Conservation (phyloP, 2,888 invertebrate genomes). For the Leuctra nigra region DNA sequence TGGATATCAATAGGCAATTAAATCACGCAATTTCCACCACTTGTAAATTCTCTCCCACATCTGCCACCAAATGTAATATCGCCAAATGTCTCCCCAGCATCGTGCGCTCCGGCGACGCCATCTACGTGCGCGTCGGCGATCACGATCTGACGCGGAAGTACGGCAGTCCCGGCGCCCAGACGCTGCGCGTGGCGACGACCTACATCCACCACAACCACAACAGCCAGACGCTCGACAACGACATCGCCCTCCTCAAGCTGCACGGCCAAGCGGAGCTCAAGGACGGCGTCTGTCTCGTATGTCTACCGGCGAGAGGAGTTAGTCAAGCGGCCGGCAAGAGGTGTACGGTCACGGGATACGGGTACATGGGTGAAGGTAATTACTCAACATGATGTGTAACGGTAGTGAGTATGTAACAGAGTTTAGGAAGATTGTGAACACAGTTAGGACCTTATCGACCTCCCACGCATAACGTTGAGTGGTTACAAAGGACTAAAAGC, state of each 20-base stretch:
- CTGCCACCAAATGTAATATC: too few species aligned
- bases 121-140: slow-evolving; percentile 88
- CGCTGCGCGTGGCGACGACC: slow-evolving; percentile 82
- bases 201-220: slow-evolving; percentile 96
- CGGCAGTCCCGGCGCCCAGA: slow-evolving; percentile 87
- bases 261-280: slow-evolving; percentile 83
- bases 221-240: slow-evolving; percentile 89
- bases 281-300: slow-evolving; percentile 79
- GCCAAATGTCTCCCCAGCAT: slow-evolving; percentile 59
- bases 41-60: too few species aligned
- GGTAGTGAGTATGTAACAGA: background rate
- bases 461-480: too few species aligned
- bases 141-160: slow-evolving; percentile 86
- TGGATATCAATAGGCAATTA: too few species aligned
- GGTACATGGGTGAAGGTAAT: slow-evolving; percentile 89
- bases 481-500: too few species aligned
- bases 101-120: slow-evolving; percentile 88
- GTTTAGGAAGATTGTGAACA: too few species aligned
- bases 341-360: slow-evolving; percentile 90
- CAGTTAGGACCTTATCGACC: too few species aligned
- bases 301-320: slow-evolving; percentile 81
- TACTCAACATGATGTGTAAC: slow-evolving; percentile 2
- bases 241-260: slow-evolving; percentile 84
- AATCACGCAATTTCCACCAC: too few species aligned
- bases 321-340: slow-evolving; percentile 84